Percentiles rank a stretch among this genome's conserved stretches.
phyloP scores from a whole-genome alignment of 1,140 invertebrate genomes.

The Caenorhabditis briggsae region DNA sequence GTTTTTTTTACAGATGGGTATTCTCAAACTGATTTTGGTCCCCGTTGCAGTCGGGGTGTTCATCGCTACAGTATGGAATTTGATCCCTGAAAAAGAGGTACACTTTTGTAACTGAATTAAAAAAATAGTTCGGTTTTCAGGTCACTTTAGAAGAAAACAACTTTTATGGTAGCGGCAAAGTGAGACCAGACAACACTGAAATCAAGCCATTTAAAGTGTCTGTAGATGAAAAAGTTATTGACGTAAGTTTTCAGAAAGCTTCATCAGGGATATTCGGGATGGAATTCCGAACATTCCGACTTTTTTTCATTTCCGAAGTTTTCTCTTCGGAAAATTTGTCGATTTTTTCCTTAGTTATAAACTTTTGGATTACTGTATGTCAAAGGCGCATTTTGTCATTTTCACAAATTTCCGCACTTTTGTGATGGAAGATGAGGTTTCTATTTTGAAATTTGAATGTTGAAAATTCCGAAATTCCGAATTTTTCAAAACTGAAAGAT shows the following conservation, averaged over 20 bases:
- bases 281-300: too few relatives aligned
- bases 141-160: conserved; percentile 29
- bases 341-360: too few relatives aligned
- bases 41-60: conserved; percentile 36
- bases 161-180: conserved; percentile 17
- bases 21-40: conserved; percentile 33
- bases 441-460: too few relatives aligned
- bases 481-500: too few relatives aligned
- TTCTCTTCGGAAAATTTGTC: too few relatives aligned
- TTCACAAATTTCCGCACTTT: too few relatives aligned
- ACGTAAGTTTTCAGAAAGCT: background rate
- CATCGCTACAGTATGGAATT: conserved; percentile 28
- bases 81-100: conserved; percentile 21
- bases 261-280: too few relatives aligned
- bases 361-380: too few relatives aligned
- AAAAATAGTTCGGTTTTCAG: background rate
- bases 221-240: conserved; percentile 47
- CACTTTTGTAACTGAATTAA: background rate
- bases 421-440: too few relatives aligned
- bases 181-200: conserved; percentile 33
- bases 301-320: too few relatives aligned
- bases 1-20: conserved; percentile 21
- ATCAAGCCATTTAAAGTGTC: conserved; percentile 60
- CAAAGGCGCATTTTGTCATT: too few relatives aligned
- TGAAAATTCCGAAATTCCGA: too few relatives aligned